phyloP scores from a whole-genome alignment of 2,797 vertebrate genomes.

The Kryptolebias ocellatus region DNA sequence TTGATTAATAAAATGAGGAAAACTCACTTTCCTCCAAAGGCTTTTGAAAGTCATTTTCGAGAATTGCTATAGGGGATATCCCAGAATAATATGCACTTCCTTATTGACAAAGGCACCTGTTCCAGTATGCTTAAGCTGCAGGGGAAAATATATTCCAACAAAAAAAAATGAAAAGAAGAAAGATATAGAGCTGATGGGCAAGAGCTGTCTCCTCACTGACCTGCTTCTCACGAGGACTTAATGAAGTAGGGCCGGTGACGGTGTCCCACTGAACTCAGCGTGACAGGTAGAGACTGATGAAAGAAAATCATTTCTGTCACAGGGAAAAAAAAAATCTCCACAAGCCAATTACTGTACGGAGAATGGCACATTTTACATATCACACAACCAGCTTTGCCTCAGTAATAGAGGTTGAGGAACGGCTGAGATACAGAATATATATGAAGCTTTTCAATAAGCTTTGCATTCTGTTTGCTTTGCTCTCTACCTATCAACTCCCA shows the following conservation, averaged over 20 bases:
- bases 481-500: slow-evolving; percentile 10
- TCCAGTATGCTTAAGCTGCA: slow-evolving; percentile 21
- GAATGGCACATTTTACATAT: slow-evolving; percentile 63
- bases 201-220: slow-evolving; percentile 59
- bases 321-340: slow-evolving; percentile 60
- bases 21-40: slow-evolving; percentile 18
- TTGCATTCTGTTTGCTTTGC: slow-evolving; percentile 42
- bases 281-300: slow-evolving; percentile 70
- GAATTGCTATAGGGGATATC: slow-evolving; percentile 29
- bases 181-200: slow-evolving; percentile 48
- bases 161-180: slow-evolving; percentile 61
- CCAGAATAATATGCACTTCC: slow-evolving; percentile 25
- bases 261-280: slow-evolving; percentile 72
- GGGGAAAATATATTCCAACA: slow-evolving; percentile 39
- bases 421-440: slow-evolving; percentile 61
- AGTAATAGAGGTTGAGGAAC: slow-evolving; percentile 53
- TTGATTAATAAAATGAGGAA: slow-evolving; percentile 18
- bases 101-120: slow-evolving; percentile 31
- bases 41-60: slow-evolving; percentile 53
- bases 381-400: slow-evolving; percentile 44
- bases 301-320: slow-evolving; percentile 73
- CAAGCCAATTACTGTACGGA: slow-evolving; percentile 69
- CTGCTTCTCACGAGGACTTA: slow-evolving; percentile 67
- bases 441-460: slow-evolving; percentile 65
- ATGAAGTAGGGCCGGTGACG: slow-evolving; percentile 63